Conservation (phyloP, 1,140 invertebrate genomes). For the Arctopsyche grandis region DNA sequence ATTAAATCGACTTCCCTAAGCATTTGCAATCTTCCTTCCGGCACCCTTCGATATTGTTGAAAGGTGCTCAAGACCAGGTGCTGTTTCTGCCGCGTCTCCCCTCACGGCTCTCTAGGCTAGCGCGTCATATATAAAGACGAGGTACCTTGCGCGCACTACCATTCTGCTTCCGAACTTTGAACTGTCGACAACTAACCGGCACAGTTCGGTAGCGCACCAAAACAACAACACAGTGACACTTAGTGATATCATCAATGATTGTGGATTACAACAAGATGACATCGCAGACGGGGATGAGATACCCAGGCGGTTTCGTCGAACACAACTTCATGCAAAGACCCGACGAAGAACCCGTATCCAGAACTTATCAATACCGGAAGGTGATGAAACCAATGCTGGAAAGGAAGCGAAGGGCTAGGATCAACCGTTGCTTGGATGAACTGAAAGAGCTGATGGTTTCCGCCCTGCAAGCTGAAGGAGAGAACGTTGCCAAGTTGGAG, state of each 20-base stretch:
- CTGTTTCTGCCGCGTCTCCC: conserved; percentile 2
- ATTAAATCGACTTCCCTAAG: conserved; percentile 13
- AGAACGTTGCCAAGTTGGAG: conserved; percentile 91
- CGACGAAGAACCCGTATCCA: conserved; percentile 74
- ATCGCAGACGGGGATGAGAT: conserved; percentile 19
- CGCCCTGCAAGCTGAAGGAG: conserved; percentile 84
- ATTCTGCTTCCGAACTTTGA: conserved; percentile 46
- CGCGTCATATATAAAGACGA: conserved; percentile 36
- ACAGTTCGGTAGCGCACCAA: neutral
- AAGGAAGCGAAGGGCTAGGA: conserved; percentile 89
- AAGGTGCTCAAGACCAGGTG: neutral
- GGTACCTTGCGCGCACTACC: conserved; percentile 33
- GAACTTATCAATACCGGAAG: conserved; percentile 92
- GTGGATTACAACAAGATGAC: conserved; percentile 39
- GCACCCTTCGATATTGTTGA: neutral
- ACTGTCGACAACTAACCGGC: conserved; percentile 16
- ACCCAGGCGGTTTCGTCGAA: conserved; percentile 22
- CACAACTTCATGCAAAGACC: conserved; percentile 29
- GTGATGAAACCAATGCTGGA: conserved; percentile 96
- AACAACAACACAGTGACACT: conserved; percentile 16
- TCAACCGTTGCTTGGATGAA: conserved; percentile 93
- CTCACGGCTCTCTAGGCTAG: conserved; percentile 39
- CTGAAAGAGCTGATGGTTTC: conserved; percentile 92
- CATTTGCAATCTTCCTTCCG: neutral
- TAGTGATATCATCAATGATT: conserved; percentile 13